phyloP scores from a whole-genome alignment of 2,888 invertebrate genomes.

The Acronicta leporina region DNA sequence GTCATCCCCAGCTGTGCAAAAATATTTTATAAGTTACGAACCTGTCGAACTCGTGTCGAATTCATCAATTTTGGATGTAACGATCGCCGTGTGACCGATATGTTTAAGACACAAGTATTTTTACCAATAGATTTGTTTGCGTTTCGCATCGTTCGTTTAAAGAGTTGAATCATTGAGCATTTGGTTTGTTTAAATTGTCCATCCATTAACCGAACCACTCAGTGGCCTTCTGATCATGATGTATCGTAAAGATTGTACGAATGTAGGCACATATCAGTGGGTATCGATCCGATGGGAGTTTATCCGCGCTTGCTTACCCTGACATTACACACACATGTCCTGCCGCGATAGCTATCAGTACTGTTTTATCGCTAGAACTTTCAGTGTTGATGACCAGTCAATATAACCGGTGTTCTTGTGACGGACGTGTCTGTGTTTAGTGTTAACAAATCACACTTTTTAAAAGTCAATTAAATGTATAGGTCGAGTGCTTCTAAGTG shows the following conservation, averaged over 20 bases:
- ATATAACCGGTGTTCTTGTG: conserved; percentile 67
- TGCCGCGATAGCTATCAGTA: conserved; percentile 58
- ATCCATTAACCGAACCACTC: conserved; percentile 46
- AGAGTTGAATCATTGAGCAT: conserved; percentile 35
- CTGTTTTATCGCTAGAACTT: conserved; percentile 70
- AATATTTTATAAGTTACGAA: conserved; percentile 55
- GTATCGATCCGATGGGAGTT: conserved; percentile 46
- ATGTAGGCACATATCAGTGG: conserved; percentile 13
- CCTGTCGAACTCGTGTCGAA: conserved; percentile 58
- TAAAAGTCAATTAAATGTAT: neutral
- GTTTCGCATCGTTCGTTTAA: conserved; percentile 30
- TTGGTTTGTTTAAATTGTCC: conserved; percentile 49
- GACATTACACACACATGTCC: conserved; percentile 57
- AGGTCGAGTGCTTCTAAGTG: conserved; percentile 10
- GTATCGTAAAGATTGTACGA: conserved; percentile 13
- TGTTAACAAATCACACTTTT: conserved; percentile 13
- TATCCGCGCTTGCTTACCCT: conserved; percentile 54
- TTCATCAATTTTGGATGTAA: conserved; percentile 46
- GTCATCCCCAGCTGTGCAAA: conserved; percentile 62
- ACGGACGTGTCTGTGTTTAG: conserved; percentile 68
- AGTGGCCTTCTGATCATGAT: conserved; percentile 23
- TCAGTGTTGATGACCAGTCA: conserved; percentile 73
- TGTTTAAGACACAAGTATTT: conserved; percentile 27
- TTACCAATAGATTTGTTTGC: conserved; percentile 32
- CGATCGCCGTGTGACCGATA: conserved; percentile 10